Percentiles rank a stretch among this genome's conserved stretches.
phyloP scores from a whole-genome alignment of 2,113 vertebrate species.

The Corapipo altera region DNA sequence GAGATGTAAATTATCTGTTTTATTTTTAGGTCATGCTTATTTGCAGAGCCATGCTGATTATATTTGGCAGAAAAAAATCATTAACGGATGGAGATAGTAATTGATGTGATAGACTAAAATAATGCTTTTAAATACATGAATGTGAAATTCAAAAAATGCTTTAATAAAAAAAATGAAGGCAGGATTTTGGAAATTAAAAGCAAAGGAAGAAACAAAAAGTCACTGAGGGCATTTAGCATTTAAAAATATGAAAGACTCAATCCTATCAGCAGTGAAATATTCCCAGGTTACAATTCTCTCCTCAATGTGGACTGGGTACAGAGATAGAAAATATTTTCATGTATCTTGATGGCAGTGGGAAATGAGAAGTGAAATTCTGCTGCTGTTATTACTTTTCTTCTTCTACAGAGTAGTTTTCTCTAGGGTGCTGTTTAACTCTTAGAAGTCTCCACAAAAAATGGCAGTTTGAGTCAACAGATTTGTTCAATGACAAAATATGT shows the following conservation, averaged over 20 bases:
- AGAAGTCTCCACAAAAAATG: constrained; percentile 5
- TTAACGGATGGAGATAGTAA: not conserved
- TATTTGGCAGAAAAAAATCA: not conserved
- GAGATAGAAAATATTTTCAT: not conserved
- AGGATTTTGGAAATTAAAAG: not conserved
- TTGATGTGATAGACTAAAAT: not conserved
- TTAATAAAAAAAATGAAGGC: not conserved
- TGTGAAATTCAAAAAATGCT: not conserved
- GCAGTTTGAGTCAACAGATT: constrained; percentile 40
- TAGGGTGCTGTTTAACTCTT: not conserved
- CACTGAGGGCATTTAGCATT: not conserved
- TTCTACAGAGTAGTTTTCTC: constrained; percentile 28
- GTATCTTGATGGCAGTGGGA: not conserved
- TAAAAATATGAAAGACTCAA: not conserved
- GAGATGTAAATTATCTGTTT: not conserved
- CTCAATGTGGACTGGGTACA: not conserved
- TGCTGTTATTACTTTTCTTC: constrained; percentile 10
- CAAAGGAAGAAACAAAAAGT: not conserved
- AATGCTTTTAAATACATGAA: constrained; percentile 2
- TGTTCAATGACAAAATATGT: constrained; percentile 32
- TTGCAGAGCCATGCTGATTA: not conserved
- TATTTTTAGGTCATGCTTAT: constrained; percentile 23
- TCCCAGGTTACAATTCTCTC: not conserved
- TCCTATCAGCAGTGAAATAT: not conserved
- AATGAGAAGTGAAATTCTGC: constrained; percentile 16